Base-by-base conservation (phyloP, 2,888 invertebrate genomes). In the Prenolepis imparis region DNA sequence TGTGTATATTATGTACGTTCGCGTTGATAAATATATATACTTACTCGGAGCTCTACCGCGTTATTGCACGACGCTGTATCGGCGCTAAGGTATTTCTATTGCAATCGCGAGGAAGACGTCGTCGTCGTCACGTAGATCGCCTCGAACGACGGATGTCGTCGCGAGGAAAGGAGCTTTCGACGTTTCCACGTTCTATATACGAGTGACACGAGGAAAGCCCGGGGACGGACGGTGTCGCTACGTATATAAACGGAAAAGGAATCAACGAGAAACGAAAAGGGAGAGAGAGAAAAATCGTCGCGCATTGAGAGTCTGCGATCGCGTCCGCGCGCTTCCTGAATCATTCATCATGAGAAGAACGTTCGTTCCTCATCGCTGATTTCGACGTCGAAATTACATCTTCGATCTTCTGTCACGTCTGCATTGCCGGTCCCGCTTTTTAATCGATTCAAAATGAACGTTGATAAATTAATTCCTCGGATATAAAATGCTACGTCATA, bases 191-290 rank as follows among this genome's bases (percentile, higher is more conserved):
- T 77, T 75, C 55, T 67, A 66, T 67, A 66, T 77, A 67, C 77
- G 21, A 67, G 55, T 57, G 77, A 77, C 55, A 67, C 52, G 66
- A 28, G 28, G 11, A 21, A 44, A 55, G 39, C 66, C n/a, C 28
- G 28, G 66, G 52, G 24, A 55, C 41, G 77, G 52, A 11, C 67
- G 28, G 41, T 48, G 18, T 41, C n/a, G 55, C 41, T 39, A 57
- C 39, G 67, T 41, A 77, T 67, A 77, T 77, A 77, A 77, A 77
- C 67, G 67, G 28, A 67, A 77, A 77, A 77, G 67, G 67, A 77
- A 77, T 77, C 77, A 77, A 77, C 77, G 68, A 55, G 55, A 77
- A 77, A 67, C 77, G 55, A 2, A 28, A 3, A 28, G 28, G 3
- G 28, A 28, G 36, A 77, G 77, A 28, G 67, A 77, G 77, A 77